phyloP scores from a whole-genome alignment of 2,888 invertebrate species.

The Philhelius pedissequus region DNA sequence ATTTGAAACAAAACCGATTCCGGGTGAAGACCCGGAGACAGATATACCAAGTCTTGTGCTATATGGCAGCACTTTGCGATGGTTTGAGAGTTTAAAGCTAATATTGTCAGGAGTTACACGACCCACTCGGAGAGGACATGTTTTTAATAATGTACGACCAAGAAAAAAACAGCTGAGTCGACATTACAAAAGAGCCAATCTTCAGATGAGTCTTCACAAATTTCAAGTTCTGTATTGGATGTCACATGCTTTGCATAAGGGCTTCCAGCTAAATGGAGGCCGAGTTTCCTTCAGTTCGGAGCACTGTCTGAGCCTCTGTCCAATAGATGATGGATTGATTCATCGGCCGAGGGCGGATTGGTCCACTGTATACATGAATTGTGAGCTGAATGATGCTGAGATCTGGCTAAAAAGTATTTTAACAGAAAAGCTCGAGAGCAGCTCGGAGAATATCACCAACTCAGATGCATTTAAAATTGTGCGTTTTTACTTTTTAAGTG shows the following conservation, averaged over 20 bases:
- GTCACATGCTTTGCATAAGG: constrained; percentile 96
- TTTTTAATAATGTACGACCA: constrained; percentile 91
- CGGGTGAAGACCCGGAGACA: constrained; percentile 79
- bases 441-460: constrained; percentile 77
- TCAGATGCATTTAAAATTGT: constrained; percentile 73
- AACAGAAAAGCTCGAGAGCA: constrained; percentile 78
- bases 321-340: constrained; percentile 88
- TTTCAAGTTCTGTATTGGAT: constrained; percentile 94
- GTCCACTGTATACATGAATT: constrained; percentile 96
- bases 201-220: constrained; percentile 92
- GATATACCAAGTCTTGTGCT: constrained; percentile 88
- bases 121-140: constrained; percentile 93
- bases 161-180: constrained; percentile 94
- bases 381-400: constrained; percentile 94
- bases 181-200: constrained; percentile 92
- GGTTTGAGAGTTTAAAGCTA: constrained; percentile 97
- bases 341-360: constrained; percentile 93
- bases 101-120: constrained; percentile 95
- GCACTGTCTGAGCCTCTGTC: constrained; percentile 86
- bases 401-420: constrained; percentile 93
- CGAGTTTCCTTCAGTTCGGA: constrained; percentile 90
- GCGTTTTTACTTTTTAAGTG: constrained; percentile 83
- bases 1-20: constrained; percentile 86
- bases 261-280: constrained; percentile 91
- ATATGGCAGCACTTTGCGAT: constrained; percentile 95